Base-by-base conservation (phyloP, 2,113 vertebrate genomes). In the Macrotus californicus region DNA sequence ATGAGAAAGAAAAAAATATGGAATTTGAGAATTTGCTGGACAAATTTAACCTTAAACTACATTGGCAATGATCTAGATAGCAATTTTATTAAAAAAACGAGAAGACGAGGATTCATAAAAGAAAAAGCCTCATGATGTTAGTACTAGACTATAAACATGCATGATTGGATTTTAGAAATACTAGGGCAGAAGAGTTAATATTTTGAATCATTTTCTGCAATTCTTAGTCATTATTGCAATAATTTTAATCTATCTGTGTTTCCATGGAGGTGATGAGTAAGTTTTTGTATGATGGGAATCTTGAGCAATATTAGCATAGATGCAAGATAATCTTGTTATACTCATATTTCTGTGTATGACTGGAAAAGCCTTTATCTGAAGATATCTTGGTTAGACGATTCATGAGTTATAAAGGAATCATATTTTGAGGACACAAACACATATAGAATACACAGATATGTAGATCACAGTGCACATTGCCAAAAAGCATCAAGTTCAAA, bases 261-360 rank as follows among this genome's bases (percentile, higher is more conserved):
- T 94, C 76, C 54, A 61, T 52, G 41, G 54, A 16, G 59, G 13
- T n/a, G 31, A 84, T 43, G 56, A 79, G 50, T 41, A 91, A 52
- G 92, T 91, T 84, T 84, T 94, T 81, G 24, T 46, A 89, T 2
- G 46, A 95, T 96, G 89, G 69, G 89, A 92, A 89, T 95, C 69
- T 92, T 93, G 59, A 95, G 92, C 39, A 97, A 94, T 61, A 82
- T 89, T 77, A 93, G 84, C 84, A 95, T 0, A 89, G 64, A 91
- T 82, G 29, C 29, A 94, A 96, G 80, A 89, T 70, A 56, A 75
- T 48, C 89, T 92, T 93, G 79, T 56, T 97, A 97, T 61, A 85
- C 22, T 89, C 70, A 54, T 61, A 61, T 89, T 94, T 94, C 83
- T 89, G 29, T 77, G 61, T 16, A 34, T 50, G 34, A 80, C 19